Percentiles rank a stretch among this genome's conserved stretches.
Conservation (phyloP, 2,888 invertebrate species). For the Schizaphis graminum region DNA sequence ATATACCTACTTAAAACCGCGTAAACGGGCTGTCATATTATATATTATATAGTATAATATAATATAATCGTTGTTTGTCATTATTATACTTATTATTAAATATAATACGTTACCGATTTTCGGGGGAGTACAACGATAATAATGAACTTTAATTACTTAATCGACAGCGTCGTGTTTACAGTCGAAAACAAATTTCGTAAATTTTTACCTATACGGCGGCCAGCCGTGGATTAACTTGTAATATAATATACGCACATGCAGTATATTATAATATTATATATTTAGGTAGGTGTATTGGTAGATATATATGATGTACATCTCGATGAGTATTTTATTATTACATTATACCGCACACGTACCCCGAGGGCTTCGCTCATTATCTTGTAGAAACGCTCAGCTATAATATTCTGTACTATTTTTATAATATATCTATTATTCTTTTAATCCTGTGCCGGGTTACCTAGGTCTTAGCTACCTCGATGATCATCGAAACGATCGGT, state of each 20-base stretch:
- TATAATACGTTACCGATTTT: not conserved
- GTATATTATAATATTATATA: not conserved
- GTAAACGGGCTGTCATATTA: not conserved
- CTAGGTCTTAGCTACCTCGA: not conserved
- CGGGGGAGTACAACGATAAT: not conserved
- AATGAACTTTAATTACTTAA: slow-evolving; percentile 1
- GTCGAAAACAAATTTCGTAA: not conserved
- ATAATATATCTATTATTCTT: not conserved
- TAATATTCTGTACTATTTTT: not conserved
- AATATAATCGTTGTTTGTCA: not conserved
- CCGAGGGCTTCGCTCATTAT: slow-evolving; percentile 22
- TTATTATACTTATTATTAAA: not conserved
- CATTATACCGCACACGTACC: slow-evolving; percentile 39
- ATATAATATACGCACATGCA: not conserved
- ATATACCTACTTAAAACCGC: not conserved
- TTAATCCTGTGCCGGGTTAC: not conserved
- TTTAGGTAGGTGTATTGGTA: not conserved
- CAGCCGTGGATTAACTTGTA: not conserved
- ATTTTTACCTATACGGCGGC: not conserved
- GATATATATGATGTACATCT: not conserved
- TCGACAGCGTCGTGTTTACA: not conserved
- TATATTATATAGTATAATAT: no score
- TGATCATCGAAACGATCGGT: not conserved
- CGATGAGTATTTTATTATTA: not conserved
- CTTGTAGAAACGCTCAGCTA: slow-evolving; percentile 20